phyloP scores from a whole-genome alignment of 2,888 invertebrate species.

The Scaptomyza parva region DNA sequence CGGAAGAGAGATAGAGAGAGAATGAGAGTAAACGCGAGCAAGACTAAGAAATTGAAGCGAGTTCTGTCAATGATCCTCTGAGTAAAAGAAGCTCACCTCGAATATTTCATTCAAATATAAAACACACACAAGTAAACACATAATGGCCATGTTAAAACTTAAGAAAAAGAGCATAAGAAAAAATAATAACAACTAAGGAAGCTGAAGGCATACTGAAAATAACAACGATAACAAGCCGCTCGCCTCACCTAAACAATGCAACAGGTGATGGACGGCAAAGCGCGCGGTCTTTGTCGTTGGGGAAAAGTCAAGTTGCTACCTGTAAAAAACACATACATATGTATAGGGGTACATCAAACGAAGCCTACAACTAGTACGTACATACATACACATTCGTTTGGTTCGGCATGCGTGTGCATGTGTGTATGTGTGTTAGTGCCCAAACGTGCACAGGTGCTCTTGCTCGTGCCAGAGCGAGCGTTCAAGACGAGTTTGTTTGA shows the following conservation, averaged over 20 bases:
- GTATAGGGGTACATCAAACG: conserved; percentile 46
- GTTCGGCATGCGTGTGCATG: conserved; percentile 1
- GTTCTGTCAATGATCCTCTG: conserved; percentile 53
- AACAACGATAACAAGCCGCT: conserved; percentile 55
- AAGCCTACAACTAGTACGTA: conserved; percentile 42
- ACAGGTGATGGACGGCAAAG: conserved; percentile 70
- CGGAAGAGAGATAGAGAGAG: conserved; percentile 1
- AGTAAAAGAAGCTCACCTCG: conserved; percentile 44
- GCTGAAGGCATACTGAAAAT: conserved; percentile 31
- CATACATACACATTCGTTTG: conserved; percentile 1
- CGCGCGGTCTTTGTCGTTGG: conserved; percentile 54
- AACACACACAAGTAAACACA: conserved; percentile 35
- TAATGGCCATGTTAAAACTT: conserved; percentile 46
- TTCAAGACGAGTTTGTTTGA: conserved; percentile 69
- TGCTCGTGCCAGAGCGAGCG: conserved; percentile 50
- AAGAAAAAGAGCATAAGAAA: conserved; percentile 27
- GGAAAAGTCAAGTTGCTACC: conserved; percentile 74
- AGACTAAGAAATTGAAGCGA: conserved; percentile 20
- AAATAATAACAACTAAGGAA: conserved; percentile 33
- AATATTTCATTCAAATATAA: conserved; percentile 51
- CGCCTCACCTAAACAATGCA: conserved; percentile 56
- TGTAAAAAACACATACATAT: conserved; percentile 41
- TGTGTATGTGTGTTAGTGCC: conserved; percentile 20
- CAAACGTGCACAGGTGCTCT: conserved; percentile 59
- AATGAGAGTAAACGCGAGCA: conserved; percentile 2